These are phyloP conservation scores for Drosophila anomelani DNA, from an alignment of 2,888 invertebrate genomes.

Conservation along the genomic window DNA sequence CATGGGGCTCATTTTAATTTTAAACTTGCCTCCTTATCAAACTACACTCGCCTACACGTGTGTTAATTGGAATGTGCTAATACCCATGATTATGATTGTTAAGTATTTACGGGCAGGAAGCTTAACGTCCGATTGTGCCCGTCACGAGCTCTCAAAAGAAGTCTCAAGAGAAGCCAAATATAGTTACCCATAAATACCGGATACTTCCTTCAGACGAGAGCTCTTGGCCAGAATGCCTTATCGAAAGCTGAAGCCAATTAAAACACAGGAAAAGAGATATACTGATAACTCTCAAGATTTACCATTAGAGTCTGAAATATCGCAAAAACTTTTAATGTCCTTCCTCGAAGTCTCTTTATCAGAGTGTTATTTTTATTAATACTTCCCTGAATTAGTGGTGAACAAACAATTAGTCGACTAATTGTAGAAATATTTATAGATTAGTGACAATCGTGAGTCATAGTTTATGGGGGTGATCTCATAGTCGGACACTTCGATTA, in stretches of 20 bases:
- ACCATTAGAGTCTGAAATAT: too few relatives aligned
- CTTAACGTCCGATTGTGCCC: slow-evolving; percentile 21
- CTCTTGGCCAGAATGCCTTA: slow-evolving; percentile 8
- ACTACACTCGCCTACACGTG: slow-evolving; percentile 34
- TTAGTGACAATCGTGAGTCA: slow-evolving; percentile 21
- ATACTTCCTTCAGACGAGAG: slow-evolving; percentile 10
- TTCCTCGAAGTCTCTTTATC: background rate
- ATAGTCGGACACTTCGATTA: slow-evolving; percentile 25
- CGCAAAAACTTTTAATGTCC: slow-evolving; percentile 11
- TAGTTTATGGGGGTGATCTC: slow-evolving; percentile 51
- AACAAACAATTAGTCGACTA: slow-evolving; percentile 16
- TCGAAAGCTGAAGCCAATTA: slow-evolving; percentile 24
- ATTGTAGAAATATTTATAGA: slow-evolving; percentile 17
- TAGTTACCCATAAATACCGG: slow-evolving; percentile 15
- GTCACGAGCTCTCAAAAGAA: slow-evolving; percentile 17
- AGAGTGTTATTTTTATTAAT: background rate
- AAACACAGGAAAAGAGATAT: slow-evolving; percentile 31
- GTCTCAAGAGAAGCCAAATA: slow-evolving; percentile 16
- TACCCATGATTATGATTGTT: slow-evolving; percentile 22
- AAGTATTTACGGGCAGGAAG: slow-evolving; percentile 29
- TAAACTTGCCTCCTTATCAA: slow-evolving; percentile 30
- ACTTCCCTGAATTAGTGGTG: background rate
- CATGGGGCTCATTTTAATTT: slow-evolving; percentile 42
- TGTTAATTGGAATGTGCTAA: slow-evolving; percentile 36
- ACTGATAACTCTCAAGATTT: background rate